Evolutionary conservation across 2,888 invertebrate genomes (phyloP), one percentile per base, ranked within the genome.

Genomic region (Drosophila gaucha): DNA sequence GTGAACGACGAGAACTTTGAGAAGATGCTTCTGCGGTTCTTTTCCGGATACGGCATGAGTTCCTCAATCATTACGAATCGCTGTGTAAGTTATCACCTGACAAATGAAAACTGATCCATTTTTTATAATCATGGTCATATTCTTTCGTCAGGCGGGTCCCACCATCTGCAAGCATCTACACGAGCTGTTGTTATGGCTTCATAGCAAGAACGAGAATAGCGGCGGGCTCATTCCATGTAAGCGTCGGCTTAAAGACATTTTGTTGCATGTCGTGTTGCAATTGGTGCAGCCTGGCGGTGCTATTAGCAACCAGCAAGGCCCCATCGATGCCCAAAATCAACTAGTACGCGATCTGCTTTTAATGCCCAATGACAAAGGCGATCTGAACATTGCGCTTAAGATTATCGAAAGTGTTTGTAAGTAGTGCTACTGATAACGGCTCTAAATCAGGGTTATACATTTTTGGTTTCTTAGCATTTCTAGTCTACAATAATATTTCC

Each of bases 291-390:
- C 95, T 64, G 93, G 93, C 70, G 95, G 94, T 52, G 93, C 94
- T 18, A 91, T 96, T 71, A 93, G 94, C 84, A 94, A 94, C 46
- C 92, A 94, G 80, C 93, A 95, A 87, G 94, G 94, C 67, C 95
- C 96, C 65, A 91, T 97, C 85, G 94, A 96, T 93, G 94, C 96
- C 52, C 94, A 96, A 89, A 95, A 95, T 88, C 94, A 94, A 88
- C 92, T 96, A 58, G 92, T 96, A 24, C 94, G 94, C 49, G 93
- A 94, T 46, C 91, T 96, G 67, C 92, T 94, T 12, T 93, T 94
- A 82, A 92, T 91, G 80, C 91, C 91, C 76, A 95, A 95, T 86
- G 93, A 94, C 18, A 94, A 94, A 74, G 94, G 95, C 8, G 95
- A 96, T 89, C 92, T 95, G 33, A 94, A 94, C 73, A 95, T 95